Evolutionary conservation across 2,113 vertebrate species (phyloP), one percentile per base, ranked within the genome.

Genomic region (Paratilapia polleni): DNA sequence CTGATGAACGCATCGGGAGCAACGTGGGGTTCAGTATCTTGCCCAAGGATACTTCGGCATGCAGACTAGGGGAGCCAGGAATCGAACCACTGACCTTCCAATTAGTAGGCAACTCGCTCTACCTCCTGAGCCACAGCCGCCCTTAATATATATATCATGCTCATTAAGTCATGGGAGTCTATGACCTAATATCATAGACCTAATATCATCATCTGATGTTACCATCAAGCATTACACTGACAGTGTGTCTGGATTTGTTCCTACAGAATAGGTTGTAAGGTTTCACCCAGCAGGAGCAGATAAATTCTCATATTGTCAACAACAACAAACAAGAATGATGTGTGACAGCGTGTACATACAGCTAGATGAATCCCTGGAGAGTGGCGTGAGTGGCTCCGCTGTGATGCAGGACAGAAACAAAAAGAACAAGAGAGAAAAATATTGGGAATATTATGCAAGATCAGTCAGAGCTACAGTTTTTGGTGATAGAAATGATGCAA

Each of bases 311-410:
- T 66, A 43, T 13, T 66, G 36, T 66, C 63, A 66, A 66, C 41
- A 66, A 8, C 38, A 66, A 14, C 14, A 66, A 66, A 43, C 13
- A 66, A 19, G 34, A 57, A n/a, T 49, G 59, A 7, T 73, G 22
- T 22, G 34, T 77, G 47, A n/a, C 4, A 68, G 31, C 1, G 17
- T 62, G 85, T 96, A 97, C 97, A 91, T 97, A 97, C 97, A 88
- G 95, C 94, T 60, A 97, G 96, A 90, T 95, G 96, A 89, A 93
- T 96, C 93, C 96, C 96, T 87, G 96, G 95, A 86, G 96, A 94
- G 81, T 86, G 84, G 83, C 94, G 95, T 22, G 96, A 95, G 85
- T 94, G 95, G 94, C 95, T 97, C 94, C 95, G 93, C 97, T 97
- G 96, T 92, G 38, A 73, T 5, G 3, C 20, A 78, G 77, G 52